Percentiles rank a stretch among this genome's conserved stretches.
phyloP scores from a whole-genome alignment of 2,888 invertebrate species.

The Octodonta nipae region DNA sequence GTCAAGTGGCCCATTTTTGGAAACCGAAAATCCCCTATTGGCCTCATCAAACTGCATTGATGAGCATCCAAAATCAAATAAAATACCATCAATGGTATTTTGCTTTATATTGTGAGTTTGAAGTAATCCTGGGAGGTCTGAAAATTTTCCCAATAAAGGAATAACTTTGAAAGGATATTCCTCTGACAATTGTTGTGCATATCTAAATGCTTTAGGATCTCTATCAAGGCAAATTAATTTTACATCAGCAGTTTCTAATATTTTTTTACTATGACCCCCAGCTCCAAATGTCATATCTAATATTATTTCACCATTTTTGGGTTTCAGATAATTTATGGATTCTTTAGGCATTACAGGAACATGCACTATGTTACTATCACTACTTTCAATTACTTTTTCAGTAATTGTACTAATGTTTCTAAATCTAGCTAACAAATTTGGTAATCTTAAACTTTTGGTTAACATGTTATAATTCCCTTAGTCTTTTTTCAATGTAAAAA shows the following conservation, averaged over 20 bases:
- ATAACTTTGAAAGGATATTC: slow-evolving; percentile 57
- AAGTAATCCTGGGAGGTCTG: slow-evolving; percentile 64
- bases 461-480: too few relatives aligned
- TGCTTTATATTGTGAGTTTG: slow-evolving; percentile 42
- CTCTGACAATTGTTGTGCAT: slow-evolving; percentile 50
- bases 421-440: slow-evolving; percentile 3
- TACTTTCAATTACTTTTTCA: too few relatives aligned
- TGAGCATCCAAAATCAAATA: slow-evolving; percentile 89
- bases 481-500: slow-evolving; percentile 22
- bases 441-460: slow-evolving; percentile 1
- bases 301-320: slow-evolving; percentile 46
- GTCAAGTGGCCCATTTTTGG: slow-evolving; percentile 75
- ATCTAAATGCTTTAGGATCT: slow-evolving; percentile 65
- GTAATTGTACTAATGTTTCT: too few relatives aligned
- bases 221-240: slow-evolving; percentile 73
- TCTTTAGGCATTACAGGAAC: slow-evolving; percentile 64
- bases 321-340: slow-evolving; percentile 54
- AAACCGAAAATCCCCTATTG: slow-evolving; percentile 73
- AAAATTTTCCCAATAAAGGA: slow-evolving; percentile 78
- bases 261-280: slow-evolving; percentile 72
- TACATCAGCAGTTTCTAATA: slow-evolving; percentile 53
- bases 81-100: slow-evolving; percentile 66
- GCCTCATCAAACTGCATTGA: slow-evolving; percentile 86
- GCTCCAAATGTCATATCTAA: slow-evolving; percentile 95
- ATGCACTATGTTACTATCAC: too few relatives aligned